Percentiles rank a stretch among this genome's conserved stretches.
Conservation (phyloP, 2,888 invertebrate species). For the Drosophila pseudotakahashii region DNA sequence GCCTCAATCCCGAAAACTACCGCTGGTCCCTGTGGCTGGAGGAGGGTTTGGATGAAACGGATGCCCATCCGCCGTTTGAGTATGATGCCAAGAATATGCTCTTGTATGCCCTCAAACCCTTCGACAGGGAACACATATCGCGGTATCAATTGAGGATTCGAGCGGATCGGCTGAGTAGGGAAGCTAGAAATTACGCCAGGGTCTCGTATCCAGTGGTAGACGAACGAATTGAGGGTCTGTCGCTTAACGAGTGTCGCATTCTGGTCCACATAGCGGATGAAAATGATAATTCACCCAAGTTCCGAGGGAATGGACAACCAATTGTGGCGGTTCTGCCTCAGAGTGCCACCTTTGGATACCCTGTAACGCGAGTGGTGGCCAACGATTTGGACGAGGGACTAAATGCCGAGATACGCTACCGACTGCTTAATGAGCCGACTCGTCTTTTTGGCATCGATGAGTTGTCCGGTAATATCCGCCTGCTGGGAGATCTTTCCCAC, state of each 20-base stretch:
- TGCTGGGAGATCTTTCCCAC: conserved; percentile 88
- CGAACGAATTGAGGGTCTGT: conserved; percentile 89
- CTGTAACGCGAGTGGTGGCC: conserved; percentile 91
- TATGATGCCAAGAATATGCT: conserved; percentile 92
- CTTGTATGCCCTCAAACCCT: conserved; percentile 89
- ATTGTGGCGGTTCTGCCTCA: conserved; percentile 93
- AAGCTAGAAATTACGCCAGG: conserved; percentile 89
- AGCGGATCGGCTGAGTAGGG: conserved; percentile 85
- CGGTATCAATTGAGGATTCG: conserved; percentile 86
- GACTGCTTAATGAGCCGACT: conserved; percentile 91
- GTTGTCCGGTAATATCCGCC: conserved; percentile 90
- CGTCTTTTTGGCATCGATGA: conserved; percentile 92
- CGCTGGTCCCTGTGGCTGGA: conserved; percentile 88
- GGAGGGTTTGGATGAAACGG: conserved; percentile 84
- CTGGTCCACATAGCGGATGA: conserved; percentile 91
- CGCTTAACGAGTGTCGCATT: conserved; percentile 91
- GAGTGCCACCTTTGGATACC: conserved; percentile 92
- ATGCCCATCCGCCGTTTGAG: conserved; percentile 86
- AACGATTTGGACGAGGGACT: conserved; percentile 90
- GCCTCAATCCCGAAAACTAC: conserved; percentile 87
- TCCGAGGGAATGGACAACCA: conserved; percentile 90
- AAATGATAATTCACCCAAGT: conserved; percentile 93
- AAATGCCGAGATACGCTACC: conserved; percentile 92
- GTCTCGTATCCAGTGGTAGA: conserved; percentile 91
- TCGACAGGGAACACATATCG: conserved; percentile 90